phyloP scores from a whole-genome alignment of 2,888 invertebrate species.

The Corbicula japonica region DNA sequence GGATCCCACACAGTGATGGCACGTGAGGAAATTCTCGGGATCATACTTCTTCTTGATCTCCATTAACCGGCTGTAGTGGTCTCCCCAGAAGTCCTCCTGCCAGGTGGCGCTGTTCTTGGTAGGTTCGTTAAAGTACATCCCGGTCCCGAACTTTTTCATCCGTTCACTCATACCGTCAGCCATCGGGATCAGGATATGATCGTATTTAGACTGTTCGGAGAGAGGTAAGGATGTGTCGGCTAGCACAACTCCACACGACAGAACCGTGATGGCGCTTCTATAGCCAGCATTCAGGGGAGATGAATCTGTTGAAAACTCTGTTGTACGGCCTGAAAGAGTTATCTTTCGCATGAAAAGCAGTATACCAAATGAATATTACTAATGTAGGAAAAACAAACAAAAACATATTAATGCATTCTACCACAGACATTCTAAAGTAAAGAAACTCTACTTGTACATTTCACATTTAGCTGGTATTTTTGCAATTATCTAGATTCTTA shows the following conservation, averaged over 20 bases:
- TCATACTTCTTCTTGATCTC: slow-evolving; percentile 72
- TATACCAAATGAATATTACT: no score
- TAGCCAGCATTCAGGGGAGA: slow-evolving; percentile 64
- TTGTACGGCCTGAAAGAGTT: slow-evolving; percentile 45
- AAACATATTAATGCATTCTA: not conserved
- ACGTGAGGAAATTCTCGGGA: slow-evolving; percentile 72
- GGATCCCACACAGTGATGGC: slow-evolving; percentile 76
- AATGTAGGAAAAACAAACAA: not conserved
- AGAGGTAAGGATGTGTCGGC: not conserved
- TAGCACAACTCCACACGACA: slow-evolving; percentile 36
- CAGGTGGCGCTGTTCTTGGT: slow-evolving; percentile 69
- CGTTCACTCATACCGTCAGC: slow-evolving; percentile 5
- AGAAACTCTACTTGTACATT: no score
- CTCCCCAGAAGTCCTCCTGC: slow-evolving; percentile 75
- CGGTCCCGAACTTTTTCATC: slow-evolving; percentile 60
- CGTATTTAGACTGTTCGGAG: not conserved
- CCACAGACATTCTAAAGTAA: no score
- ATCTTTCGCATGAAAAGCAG: no score
- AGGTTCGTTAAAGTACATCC: slow-evolving; percentile 73
- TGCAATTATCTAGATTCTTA: no score
- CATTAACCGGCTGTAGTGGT: slow-evolving; percentile 69
- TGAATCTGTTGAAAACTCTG: slow-evolving; percentile 21
- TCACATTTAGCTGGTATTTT: no score
- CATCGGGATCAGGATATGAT: not conserved
- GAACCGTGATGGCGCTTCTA: slow-evolving; percentile 44